These are phyloP conservation scores for Acleris literana DNA, from an alignment of 2,888 invertebrate species.

Conservation along the genomic window DNA sequence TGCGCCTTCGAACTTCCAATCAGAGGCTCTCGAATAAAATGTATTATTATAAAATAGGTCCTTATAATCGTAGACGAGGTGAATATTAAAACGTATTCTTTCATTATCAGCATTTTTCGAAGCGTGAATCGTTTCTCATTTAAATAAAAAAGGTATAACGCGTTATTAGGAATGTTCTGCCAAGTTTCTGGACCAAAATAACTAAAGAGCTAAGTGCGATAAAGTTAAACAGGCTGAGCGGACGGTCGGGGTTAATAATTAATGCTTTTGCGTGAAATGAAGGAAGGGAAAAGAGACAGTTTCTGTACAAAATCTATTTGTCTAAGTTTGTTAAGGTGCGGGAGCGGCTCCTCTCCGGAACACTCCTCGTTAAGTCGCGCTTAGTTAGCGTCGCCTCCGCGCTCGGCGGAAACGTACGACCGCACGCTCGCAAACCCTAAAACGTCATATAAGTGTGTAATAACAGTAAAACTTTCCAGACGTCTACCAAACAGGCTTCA, in stretches of 20 bases:
- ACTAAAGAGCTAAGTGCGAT: slow-evolving; percentile 5
- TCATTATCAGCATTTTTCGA: slow-evolving; percentile 32
- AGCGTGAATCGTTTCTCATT: slow-evolving; percentile 40
- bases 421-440: background rate
- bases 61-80: slow-evolving; percentile 64
- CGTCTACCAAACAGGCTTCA: background rate
- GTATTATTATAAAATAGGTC: slow-evolving; percentile 54
- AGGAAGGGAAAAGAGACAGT: slow-evolving; percentile 47
- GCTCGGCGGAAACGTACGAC: slow-evolving; percentile 34
- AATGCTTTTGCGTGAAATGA: slow-evolving; percentile 40
- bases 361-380: slow-evolving; percentile 55
- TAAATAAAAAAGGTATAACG: slow-evolving; percentile 20
- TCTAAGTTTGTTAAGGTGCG: slow-evolving; percentile 52
- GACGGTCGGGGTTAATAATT: slow-evolving; percentile 47
- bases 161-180: slow-evolving; percentile 18
- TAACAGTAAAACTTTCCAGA: background rate
- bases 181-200: slow-evolving; percentile 9
- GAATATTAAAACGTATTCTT: slow-evolving; percentile 61
- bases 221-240: slow-evolving; percentile 26
- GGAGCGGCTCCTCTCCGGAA: slow-evolving; percentile 51
- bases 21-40: slow-evolving; percentile 64
- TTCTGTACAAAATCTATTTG: slow-evolving; percentile 58
- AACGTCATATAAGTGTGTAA: background rate
- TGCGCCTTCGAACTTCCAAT: slow-evolving; percentile 64
- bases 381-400: slow-evolving; percentile 47